Percentiles rank a stretch among this genome's conserved stretches.
phyloP scores from a whole-genome alignment of 2,797 vertebrate genomes.

The Muraenolepis orangiensis region DNA sequence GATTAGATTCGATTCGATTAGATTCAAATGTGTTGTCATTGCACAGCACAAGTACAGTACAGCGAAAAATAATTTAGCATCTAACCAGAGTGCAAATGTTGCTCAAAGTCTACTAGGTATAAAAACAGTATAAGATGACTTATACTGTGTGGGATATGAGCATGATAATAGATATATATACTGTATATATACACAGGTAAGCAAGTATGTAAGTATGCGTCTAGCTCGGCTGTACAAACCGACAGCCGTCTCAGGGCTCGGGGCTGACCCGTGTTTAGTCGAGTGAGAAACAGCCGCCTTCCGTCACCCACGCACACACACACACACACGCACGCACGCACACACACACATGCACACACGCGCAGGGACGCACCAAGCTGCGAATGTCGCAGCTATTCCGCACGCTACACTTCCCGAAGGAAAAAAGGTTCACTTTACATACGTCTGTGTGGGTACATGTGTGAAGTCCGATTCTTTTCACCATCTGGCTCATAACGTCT shows the following conservation, averaged over 20 bases:
- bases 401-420: constrained; percentile 19
- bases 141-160: too few species aligned
- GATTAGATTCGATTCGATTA: too few species aligned
- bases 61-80: too few species aligned
- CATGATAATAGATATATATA: too few species aligned
- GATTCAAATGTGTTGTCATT: too few species aligned
- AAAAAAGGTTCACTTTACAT: constrained; percentile 3
- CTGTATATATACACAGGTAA: too few species aligned
- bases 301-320: too few species aligned
- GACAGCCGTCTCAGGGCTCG: constrained; percentile 3
- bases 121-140: too few species aligned
- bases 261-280: constrained; percentile 12
- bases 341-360: constrained; percentile 26
- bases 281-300: constrained; percentile 12
- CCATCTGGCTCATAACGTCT: background rate
- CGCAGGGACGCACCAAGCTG: background rate
- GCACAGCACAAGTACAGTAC: too few species aligned
- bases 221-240: background rate
- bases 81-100: too few species aligned
- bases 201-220: too few species aligned
- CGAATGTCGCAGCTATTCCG: constrained; percentile 32
- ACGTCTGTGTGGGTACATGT: background rate
- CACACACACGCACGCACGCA: constrained; percentile 18
- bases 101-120: too few species aligned
- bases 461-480: background rate